Percentiles rank a stretch among this genome's conserved stretches.
Conservation (phyloP, 2,113 vertebrate species). For the Python bivittatus region DNA sequence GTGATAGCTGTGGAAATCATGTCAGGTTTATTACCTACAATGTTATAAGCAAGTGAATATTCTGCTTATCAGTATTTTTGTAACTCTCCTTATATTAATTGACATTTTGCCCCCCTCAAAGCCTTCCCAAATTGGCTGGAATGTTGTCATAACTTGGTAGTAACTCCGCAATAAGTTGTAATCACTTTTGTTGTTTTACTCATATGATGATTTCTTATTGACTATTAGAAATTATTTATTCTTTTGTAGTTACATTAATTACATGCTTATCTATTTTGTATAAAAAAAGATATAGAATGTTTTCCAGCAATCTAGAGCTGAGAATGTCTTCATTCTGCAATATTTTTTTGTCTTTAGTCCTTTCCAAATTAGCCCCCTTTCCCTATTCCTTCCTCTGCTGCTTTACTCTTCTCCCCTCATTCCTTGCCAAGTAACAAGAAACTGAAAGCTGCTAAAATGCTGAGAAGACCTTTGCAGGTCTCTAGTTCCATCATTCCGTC, state of each 20-base stretch:
- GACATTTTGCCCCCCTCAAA: background rate
- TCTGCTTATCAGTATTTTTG: background rate
- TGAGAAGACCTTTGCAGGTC: slow-evolving; percentile 60
- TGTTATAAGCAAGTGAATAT: background rate
- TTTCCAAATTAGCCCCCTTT: slow-evolving; percentile 10
- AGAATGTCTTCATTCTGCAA: slow-evolving; percentile 17
- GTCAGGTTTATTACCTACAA: background rate
- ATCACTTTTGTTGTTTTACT: background rate
- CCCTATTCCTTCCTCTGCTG: background rate
- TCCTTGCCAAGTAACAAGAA: slow-evolving; percentile 31
- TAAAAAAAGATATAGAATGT: slow-evolving; percentile 11
- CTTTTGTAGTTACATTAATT: background rate
- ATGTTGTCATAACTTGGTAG: background rate
- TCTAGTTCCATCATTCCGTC: slow-evolving; percentile 62
- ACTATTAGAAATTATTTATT: background rate
- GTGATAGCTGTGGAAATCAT: background rate
- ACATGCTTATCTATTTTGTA: background rate
- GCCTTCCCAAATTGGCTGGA: background rate
- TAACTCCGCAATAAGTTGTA: background rate
- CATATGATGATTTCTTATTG: background rate
- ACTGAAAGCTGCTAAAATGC: slow-evolving; percentile 51
- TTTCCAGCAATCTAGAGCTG: background rate
- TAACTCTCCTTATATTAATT: background rate
- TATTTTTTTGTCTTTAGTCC: background rate
- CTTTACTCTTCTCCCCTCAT: slow-evolving; percentile 3